Conservation (phyloP, 2,888 invertebrate genomes). For the Tenthredo distinguenda region DNA sequence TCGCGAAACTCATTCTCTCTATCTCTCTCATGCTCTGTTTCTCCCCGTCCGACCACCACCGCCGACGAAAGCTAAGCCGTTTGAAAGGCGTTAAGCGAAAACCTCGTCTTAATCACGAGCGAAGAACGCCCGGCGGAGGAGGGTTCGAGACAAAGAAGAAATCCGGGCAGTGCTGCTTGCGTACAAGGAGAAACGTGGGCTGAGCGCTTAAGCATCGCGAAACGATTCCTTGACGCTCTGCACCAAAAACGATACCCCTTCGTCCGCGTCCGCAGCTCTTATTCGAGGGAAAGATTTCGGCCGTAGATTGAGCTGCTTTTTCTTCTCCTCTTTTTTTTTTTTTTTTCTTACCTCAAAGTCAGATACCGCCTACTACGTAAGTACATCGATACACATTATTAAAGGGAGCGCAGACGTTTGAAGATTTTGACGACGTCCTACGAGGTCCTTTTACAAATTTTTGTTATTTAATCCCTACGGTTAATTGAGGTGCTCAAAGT, state of each 20-base stretch:
- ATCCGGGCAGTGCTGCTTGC: conserved; percentile 21
- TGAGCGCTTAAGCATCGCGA: conserved; percentile 40
- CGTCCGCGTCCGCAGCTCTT: conserved; percentile 2
- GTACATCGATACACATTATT: not conserved
- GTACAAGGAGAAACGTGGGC: conserved; percentile 33
- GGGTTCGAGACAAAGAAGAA: conserved; percentile 48
- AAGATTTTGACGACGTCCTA: not conserved
- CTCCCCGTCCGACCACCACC: not conserved
- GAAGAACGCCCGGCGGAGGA: conserved; percentile 6
- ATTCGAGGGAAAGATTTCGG: conserved; percentile 26
- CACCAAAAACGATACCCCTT: conserved; percentile 16
- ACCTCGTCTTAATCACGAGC: conserved; percentile 48
- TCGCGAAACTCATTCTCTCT: not conserved
- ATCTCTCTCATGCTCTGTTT: not conserved
- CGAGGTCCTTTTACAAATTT: not conserved
- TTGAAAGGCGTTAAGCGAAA: conserved; percentile 48
- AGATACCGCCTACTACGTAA: not conserved
- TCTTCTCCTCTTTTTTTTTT: not conserved
- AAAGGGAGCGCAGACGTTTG: not conserved
- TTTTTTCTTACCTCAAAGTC: not conserved
- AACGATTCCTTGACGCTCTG: conserved; percentile 44
- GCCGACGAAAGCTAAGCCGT: conserved; percentile 34
- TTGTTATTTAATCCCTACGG: not conserved
- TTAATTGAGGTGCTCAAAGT: not conserved
- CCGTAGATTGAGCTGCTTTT: conserved; percentile 26